Evolutionary conservation across 2,113 vertebrate species (phyloP), one percentile per base, ranked within the genome.

Genomic region (Pelobates fuscus): DNA sequence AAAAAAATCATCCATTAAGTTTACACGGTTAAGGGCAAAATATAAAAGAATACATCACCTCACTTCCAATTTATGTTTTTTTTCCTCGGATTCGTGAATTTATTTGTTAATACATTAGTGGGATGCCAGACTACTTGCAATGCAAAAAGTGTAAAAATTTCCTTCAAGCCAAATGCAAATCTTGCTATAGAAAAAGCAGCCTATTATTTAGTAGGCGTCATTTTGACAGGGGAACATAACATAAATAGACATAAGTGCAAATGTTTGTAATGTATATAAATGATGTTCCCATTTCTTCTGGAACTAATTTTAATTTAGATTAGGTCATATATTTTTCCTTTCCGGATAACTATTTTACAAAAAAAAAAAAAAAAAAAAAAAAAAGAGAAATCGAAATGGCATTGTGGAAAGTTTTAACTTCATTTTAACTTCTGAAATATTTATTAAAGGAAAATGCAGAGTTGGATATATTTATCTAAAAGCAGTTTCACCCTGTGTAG

Each of bases 241-340:
- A 76, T 67, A 76, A 76, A 76, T 76, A 76, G 54, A 58, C 46
- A 49, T 67, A 67, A 67, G 72, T 76, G 66, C 32, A 76, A 67
- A 76, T 67, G 41, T 30, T 76, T 76, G 72, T 59, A 67, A 76
- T 60, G 55, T 76, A 76, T 76, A 76, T 76, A 76, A 76, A 76
- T 76, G 27, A 67, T 66, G 58, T 29, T 12, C 12, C 64, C 49
- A 67, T 76, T 76, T 46, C 64, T 60, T 60, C 37, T 30, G 72
- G 72, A 23, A 26, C 64, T 61, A 65, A 67, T 76, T 67, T 67
- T 76, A 67, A 76, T 76, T 76, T 76, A 76, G 72, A 76, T 76
- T 37, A 61, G 49, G 72, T 59, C 72, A 67, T 76, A 76, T 67
- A 76, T 76, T 67, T 67, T 76, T 20, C 57, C 66, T 76, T n/a